Percentiles rank a stretch among this genome's conserved stretches.
Evolutionary conservation across 2,888 invertebrate genomes (phyloP).

Genomic region (Linyphia triangularis): DNA sequence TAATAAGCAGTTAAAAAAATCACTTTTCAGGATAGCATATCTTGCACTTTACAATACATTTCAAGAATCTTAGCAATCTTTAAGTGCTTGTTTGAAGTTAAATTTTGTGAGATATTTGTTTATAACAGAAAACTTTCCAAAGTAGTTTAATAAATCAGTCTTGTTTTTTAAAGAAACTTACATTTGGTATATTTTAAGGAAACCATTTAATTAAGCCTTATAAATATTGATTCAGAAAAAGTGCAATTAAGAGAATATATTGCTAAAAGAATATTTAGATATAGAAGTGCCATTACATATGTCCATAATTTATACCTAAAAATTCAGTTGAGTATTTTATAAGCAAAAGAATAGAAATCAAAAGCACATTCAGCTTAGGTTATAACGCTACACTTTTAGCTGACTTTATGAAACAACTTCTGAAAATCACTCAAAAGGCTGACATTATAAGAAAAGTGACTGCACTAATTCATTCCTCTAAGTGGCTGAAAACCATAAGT

Average conservation of each 20-base stretch:
- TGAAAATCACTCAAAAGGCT: neutral
- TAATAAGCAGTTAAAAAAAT: no score
- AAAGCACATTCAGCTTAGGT: neutral
- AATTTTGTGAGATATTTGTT: no score
- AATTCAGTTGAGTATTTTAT: neutral
- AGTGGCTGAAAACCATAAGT: conserved; percentile 17
- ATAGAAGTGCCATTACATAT: neutral
- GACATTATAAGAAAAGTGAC: neutral
- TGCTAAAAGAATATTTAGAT: neutral
- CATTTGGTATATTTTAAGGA: no score
- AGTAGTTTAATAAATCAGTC: no score
- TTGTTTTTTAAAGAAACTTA: no score
- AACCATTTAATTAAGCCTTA: neutral
- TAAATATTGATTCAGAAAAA: neutral
- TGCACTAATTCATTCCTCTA: neutral
- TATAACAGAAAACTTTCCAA: no score
- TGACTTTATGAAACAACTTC: neutral
- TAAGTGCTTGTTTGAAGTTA: no score
- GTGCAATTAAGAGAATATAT: neutral
- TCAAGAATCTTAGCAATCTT: no score
- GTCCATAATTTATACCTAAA: neutral
- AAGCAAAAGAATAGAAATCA: neutral
- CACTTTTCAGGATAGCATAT: no score
- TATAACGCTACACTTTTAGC: neutral
- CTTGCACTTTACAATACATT: no score